Evolutionary conservation across 2,113 vertebrate species (phyloP), one percentile per base, ranked within the genome.

Genomic region (Burhinus bistriatus): DNA sequence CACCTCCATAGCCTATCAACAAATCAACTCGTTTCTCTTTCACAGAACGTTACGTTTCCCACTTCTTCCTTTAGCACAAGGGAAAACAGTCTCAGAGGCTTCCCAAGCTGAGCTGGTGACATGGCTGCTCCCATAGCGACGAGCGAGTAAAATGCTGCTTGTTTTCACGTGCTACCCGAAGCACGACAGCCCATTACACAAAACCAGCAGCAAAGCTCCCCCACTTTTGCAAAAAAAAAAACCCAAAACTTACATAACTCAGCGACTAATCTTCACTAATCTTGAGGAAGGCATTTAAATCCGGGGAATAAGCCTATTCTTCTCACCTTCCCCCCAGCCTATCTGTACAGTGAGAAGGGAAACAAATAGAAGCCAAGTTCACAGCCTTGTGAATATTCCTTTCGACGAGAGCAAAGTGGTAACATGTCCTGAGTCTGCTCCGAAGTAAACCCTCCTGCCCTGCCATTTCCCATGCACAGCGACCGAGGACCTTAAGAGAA

Each of bases 201-300:
- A 92, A 95, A 83, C 36, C 76, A 57, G 27, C 61, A n/a, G 44
- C 82, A 76, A 81, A 82, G 32, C 55, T 90, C 49, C 66, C 40
- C 42, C 1, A 10, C 76, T 80, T 90, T 20, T 30, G 36, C 16
- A 36, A n/a, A 81, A 69, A 29, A 29, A 29, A n/a, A n/a, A n/a
- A n/a, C 23, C 64, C 30, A 29, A 90, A 97, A 89, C 32, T 81
- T 92, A 92, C 13, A 57, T 78, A 97, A 97, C 66, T 54, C 55
- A 42, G 21, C 23, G 90, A 92, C 88, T 98, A 94, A 96, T 94
- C 93, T 95, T 84, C 27, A 2, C 25, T 97, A 97, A 96, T 95
- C 93, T 95, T 87, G 87, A 94, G 96, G 65, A 75, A 95, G 83
- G 55, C 71, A 89, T 93, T 88, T 92, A 89, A 97, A 97, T 93